Evolutionary conservation across 2,797 vertebrate genomes (phyloP).

Genomic region (Sandelia bainsii): DNA sequence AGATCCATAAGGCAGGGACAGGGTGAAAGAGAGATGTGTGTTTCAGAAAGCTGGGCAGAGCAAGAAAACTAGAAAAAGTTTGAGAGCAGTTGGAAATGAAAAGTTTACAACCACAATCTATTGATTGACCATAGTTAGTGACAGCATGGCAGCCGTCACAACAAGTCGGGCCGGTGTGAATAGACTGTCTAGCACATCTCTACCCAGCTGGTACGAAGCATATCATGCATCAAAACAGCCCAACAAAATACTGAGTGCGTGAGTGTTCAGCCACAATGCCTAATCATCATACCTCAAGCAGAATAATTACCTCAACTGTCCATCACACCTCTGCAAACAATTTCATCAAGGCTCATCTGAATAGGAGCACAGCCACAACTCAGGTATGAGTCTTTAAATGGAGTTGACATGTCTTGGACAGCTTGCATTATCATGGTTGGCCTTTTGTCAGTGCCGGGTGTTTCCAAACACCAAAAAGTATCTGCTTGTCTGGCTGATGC

Average conservation of each 20-base stretch:
- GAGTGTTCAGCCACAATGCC: constrained; percentile 49
- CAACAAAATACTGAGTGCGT: constrained; percentile 17
- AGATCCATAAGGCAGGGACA: neutral
- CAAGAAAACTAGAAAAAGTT: constrained; percentile 17
- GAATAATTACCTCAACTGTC: constrained; percentile 68
- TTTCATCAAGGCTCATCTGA: constrained; percentile 58
- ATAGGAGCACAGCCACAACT: constrained; percentile 28
- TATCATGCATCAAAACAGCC: constrained; percentile 49
- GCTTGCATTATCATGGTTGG: constrained; percentile 40
- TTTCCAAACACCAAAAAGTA: constrained; percentile 33
- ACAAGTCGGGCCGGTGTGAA: constrained; percentile 14
- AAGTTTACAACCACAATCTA: constrained; percentile 30
- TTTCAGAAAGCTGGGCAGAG: neutral
- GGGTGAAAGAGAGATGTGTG: neutral
- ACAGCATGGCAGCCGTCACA: constrained; percentile 42
- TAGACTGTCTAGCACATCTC: constrained; percentile 47
- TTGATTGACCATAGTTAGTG: constrained; percentile 46
- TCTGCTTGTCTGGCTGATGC: constrained; percentile 31
- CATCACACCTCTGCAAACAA: constrained; percentile 65
- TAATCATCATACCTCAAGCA: constrained; percentile 58
- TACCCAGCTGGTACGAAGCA: constrained; percentile 35
- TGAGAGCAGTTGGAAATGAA: constrained; percentile 2
- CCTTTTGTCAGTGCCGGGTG: constrained; percentile 23
- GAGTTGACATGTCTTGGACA: constrained; percentile 46
- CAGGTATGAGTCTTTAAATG: constrained; percentile 30